Evolutionary conservation across 2,888 invertebrate genomes (phyloP).

Genomic region (Synergus gifuensis): DNA sequence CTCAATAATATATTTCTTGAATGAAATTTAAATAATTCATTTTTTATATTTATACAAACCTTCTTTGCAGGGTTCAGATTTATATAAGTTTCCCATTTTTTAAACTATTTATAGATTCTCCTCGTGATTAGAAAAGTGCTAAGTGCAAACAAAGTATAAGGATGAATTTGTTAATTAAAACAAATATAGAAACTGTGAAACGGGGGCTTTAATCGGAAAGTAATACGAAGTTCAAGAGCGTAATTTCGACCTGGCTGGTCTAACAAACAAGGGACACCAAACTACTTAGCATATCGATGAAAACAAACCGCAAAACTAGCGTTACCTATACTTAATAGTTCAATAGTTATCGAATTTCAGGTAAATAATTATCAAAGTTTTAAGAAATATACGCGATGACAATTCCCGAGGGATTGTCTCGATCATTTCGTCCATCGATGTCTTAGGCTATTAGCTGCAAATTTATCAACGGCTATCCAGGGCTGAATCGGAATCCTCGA

Average conservation of each 20-base stretch:
- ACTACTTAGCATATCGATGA: background rate
- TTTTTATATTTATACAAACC: too few relatives aligned
- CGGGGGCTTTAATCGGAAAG: background rate
- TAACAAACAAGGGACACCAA: constrained; percentile 7
- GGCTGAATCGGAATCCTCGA: background rate
- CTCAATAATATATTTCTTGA: too few relatives aligned
- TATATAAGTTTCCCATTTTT: background rate
- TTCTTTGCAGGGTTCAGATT: background rate
- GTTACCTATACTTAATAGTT: background rate
- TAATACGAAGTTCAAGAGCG: background rate
- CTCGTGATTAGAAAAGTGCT: background rate
- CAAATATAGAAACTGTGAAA: background rate
- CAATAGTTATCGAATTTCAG: background rate
- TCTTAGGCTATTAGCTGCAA: constrained; percentile 53
- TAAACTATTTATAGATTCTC: background rate
- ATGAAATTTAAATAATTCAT: too few relatives aligned
- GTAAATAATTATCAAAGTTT: constrained; percentile 12
- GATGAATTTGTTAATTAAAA: background rate
- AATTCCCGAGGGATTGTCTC: background rate
- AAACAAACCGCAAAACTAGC: background rate
- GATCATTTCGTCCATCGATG: constrained; percentile 65
- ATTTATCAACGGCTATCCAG: background rate
- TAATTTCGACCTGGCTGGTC: background rate
- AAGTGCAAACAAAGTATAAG: background rate
- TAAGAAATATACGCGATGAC: background rate